These are phyloP conservation scores for Chrysomela aeneicollis DNA, from an alignment of 2,888 invertebrate genomes.

Conservation along the genomic window DNA sequence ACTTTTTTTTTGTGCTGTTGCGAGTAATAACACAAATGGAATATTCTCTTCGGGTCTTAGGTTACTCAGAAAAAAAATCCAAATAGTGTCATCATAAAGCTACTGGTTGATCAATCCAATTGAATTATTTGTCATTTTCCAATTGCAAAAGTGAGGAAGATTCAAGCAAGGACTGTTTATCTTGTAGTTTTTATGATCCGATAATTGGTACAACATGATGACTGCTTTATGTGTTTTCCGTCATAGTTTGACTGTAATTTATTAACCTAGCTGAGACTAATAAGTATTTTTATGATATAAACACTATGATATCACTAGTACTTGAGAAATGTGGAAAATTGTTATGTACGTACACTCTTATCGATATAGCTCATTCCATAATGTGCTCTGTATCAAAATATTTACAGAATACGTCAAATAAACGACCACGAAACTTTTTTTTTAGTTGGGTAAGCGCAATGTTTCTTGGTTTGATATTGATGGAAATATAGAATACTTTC, in stretches of 20 bases:
- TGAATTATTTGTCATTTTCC: no score
- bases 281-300: neutral
- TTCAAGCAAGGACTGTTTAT: neutral
- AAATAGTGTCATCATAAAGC: no score
- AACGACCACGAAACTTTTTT: no score
- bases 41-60: no score
- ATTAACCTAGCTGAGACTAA: neutral
- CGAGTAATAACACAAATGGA: no score
- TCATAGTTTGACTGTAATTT: neutral
- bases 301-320: neutral
- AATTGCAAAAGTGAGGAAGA: no score
- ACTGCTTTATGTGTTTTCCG: neutral
- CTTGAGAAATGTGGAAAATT: neutral
- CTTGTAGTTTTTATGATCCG: neutral
- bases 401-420: neutral
- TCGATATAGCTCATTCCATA: neutral
- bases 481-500: no score
- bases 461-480: no score
- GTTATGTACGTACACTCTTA: neutral
- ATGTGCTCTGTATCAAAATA: neutral
- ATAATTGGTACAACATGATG: neutral
- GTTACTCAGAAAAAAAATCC: no score
- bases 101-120: no score
- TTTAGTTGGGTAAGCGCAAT: no score
- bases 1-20: no score